Percentiles rank a stretch among this genome's conserved stretches.
Conservation (phyloP, 2,888 invertebrate species). For the Pristionchus entomophagus region DNA sequence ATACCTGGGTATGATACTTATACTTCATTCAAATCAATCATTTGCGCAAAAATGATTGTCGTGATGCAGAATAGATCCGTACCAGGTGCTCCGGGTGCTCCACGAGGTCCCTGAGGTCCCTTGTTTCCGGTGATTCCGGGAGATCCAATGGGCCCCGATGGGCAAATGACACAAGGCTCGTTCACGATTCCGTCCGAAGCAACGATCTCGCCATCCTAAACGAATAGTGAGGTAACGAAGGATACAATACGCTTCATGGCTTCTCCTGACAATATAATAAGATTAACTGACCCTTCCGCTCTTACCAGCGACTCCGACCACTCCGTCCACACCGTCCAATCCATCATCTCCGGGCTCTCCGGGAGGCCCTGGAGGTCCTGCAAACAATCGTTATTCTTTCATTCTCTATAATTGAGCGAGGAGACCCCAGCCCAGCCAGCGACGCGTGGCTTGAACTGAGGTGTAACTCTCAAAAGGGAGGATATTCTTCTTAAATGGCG, state of each 20-base stretch:
- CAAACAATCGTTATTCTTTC: background rate
- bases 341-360: slow-evolving; percentile 65
- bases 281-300: background rate
- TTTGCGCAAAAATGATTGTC: slow-evolving; percentile 49
- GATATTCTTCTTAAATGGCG: too few species aligned
- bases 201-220: slow-evolving; percentile 61
- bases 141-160: slow-evolving; percentile 71
- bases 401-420: too few species aligned
- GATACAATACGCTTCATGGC: too few species aligned
- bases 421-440: too few species aligned
- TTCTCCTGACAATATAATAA: too few species aligned
- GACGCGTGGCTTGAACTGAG: too few species aligned
- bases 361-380: slow-evolving; percentile 64
- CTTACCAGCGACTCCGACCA: slow-evolving; percentile 39
- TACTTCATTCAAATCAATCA: too few species aligned
- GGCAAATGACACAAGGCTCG: slow-evolving; percentile 74
- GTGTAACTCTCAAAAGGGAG: too few species aligned
- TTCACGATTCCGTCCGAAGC: slow-evolving; percentile 61
- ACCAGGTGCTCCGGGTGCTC: slow-evolving; percentile 22
- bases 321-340: slow-evolving; percentile 58
- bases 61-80: too few species aligned
- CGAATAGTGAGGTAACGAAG: background rate
- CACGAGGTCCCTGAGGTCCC: slow-evolving; percentile 63
- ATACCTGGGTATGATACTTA: slow-evolving; percentile 61
- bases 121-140: slow-evolving; percentile 70